A percentile compares a stretch with the other conserved stretches of the same genome.
phyloP scores from a whole-genome alignment of 2,113 vertebrate species.

The Channa maculata region DNA sequence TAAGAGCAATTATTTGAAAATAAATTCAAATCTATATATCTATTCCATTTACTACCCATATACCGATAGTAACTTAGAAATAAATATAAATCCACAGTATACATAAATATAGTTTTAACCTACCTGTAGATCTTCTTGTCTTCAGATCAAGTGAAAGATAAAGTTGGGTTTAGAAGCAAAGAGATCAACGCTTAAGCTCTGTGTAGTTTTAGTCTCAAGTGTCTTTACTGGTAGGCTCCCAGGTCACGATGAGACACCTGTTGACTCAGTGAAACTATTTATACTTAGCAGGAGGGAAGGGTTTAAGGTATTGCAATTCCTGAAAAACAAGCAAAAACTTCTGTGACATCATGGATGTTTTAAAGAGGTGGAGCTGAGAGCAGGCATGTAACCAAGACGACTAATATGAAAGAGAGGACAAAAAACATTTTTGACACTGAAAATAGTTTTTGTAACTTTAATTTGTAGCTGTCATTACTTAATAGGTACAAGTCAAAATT shows the following conservation, averaged over 20 bases:
- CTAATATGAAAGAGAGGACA: no score
- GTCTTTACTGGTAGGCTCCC: rapidly evolving
- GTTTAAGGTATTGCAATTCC: no score
- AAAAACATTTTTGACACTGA: neutral
- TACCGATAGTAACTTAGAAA: no score
- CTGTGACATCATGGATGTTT: slow-evolving; percentile 13
- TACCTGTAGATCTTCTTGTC: slow-evolving; percentile 38
- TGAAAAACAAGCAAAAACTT: neutral
- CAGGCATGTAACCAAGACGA: no score
- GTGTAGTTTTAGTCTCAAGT: slow-evolving; percentile 10
- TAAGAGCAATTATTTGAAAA: no score
- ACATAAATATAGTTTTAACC: neutral
- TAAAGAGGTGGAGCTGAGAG: neutral
- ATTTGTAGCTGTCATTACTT: no score
- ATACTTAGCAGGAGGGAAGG: slow-evolving; percentile 1
- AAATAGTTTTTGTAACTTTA: neutral
- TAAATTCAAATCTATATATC: no score
- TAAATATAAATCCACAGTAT: no score
- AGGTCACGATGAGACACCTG: slow-evolving; percentile 44
- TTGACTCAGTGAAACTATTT: slow-evolving; percentile 40
- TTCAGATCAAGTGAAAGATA: neutral
- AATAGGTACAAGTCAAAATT: neutral
- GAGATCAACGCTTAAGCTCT: neutral
- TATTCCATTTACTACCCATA: no score
- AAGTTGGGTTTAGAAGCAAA: neutral